These are phyloP conservation scores for Phengaris alcon DNA, from an alignment of 2,888 invertebrate species.

Conservation along the genomic window DNA sequence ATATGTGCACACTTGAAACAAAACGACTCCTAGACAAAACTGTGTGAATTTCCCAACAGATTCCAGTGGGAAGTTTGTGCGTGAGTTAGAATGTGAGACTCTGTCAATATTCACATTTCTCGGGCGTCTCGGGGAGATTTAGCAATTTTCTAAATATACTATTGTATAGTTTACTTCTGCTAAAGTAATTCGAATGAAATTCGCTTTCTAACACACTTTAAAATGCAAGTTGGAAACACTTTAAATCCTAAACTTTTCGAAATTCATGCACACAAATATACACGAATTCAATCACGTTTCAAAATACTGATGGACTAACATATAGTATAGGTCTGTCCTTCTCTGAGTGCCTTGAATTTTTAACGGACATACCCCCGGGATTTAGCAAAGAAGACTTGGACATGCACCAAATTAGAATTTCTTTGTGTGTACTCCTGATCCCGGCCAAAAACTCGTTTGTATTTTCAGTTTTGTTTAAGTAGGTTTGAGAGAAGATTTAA, in stretches of 20 bases:
- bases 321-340: background rate
- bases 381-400: constrained; percentile 33
- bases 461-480: constrained; percentile 1
- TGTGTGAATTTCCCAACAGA: no score
- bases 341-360: constrained; percentile 32
- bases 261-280: background rate
- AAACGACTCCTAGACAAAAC: no score
- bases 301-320: background rate
- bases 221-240: background rate
- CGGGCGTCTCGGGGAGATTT: no score
- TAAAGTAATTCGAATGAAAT: background rate
- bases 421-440: constrained; percentile 31
- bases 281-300: background rate
- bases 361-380: constrained; percentile 29
- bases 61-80: no score
- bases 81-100: no score
- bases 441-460: constrained; percentile 30
- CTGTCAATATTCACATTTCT: no score
- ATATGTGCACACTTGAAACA: no score
- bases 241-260: background rate
- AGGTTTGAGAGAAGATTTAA: background rate
- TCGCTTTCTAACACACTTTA: background rate
- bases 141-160: no score
- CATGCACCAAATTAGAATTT: constrained; percentile 36
- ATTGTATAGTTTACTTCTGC: no score